Base-by-base conservation (phyloP, 2,888 invertebrate species). In the Epinotia brunnichana region DNA sequence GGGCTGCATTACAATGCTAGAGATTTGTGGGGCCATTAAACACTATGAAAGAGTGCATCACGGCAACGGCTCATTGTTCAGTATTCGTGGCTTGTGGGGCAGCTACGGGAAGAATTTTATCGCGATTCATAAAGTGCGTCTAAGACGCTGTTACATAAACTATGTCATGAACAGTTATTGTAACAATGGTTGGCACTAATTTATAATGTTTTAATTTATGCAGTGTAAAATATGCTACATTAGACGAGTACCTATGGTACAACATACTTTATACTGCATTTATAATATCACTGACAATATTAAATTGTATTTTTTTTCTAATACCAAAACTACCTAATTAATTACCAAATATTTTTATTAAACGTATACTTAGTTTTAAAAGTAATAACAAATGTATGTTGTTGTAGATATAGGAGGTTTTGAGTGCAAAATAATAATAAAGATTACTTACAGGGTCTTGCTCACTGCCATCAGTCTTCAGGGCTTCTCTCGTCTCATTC, bases 401-500 rank as follows among this genome's bases (percentile, higher is more conserved):
- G n/a, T n/a, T n/a, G n/a, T n/a, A n/a, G n/a, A n/a, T n/a, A n/a
- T n/a, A n/a, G n/a, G n/a, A n/a, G n/a, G n/a, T 24, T 24, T 24
- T 24, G 21, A 2, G 21, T 24, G 2, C 21, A 24, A 24, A 24
- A 24, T 24, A 24, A 24, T 24, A 2, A 63, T 71, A 62, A 51
- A 64, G 17, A 62, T 61, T 59, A 94, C 96, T 95, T 88, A 96
- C 96, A 78, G 96, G 95, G 82, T 96, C 96, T 83, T 96, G 96
- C 85, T 96, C 96, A 82, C 96, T 96, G 78, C 96, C 96, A 81
- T 96, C 96, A 74, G 95, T 95, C 76, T 95, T 95, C 44, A 96
- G 90, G 0, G 96, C 95, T 84, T 96, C 96, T 84, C 96, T 94
- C 3, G 96, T 96, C 82, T 95, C 95, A 84, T 95, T 95, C 87